These are phyloP conservation scores for Epicauta chinensis DNA, from an alignment of 1,140 invertebrate species.

Conservation along the genomic window DNA sequence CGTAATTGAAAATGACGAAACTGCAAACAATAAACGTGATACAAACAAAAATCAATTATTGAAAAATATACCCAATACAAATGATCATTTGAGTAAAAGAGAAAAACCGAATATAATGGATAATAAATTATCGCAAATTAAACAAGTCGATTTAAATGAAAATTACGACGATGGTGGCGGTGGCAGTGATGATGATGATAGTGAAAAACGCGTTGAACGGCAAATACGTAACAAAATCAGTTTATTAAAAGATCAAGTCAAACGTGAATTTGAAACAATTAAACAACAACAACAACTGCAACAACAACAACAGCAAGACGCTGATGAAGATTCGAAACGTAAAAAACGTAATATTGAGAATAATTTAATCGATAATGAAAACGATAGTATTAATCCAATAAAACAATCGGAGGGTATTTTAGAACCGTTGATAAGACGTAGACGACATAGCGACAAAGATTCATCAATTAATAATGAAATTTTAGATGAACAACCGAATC, in stretches of 20 bases:
- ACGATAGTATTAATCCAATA: slow-evolving; percentile 27
- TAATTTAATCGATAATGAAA: slow-evolving; percentile 31
- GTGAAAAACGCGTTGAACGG: slow-evolving; percentile 30
- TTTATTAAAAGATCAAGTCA: slow-evolving; percentile 38
- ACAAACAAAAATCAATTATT: no score
- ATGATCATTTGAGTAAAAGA: no score
- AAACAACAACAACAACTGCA: slow-evolving; percentile 4
- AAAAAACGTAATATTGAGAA: slow-evolving; percentile 25
- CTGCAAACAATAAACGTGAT: slow-evolving; percentile 10
- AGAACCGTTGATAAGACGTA: slow-evolving; percentile 24
- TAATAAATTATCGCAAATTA: no score
- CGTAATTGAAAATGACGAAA: slow-evolving; percentile 14
- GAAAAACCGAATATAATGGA: no score
- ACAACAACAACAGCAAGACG: slow-evolving; percentile 7
- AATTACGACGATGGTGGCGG: no score
- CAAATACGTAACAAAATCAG: slow-evolving; percentile 34
- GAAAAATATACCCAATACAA: no score
- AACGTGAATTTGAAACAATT: slow-evolving; percentile 32
- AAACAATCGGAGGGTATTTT: slow-evolving; percentile 22
- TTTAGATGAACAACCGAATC: no score
- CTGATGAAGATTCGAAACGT: slow-evolving; percentile 13
- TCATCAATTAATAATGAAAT: no score
- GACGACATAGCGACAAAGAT: slow-evolving; percentile 14
- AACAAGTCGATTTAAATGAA: no score
- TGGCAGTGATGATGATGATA: background rate